Evolutionary conservation across 2,888 invertebrate genomes (phyloP).

Genomic region (Chloroclysta siterata): DNA sequence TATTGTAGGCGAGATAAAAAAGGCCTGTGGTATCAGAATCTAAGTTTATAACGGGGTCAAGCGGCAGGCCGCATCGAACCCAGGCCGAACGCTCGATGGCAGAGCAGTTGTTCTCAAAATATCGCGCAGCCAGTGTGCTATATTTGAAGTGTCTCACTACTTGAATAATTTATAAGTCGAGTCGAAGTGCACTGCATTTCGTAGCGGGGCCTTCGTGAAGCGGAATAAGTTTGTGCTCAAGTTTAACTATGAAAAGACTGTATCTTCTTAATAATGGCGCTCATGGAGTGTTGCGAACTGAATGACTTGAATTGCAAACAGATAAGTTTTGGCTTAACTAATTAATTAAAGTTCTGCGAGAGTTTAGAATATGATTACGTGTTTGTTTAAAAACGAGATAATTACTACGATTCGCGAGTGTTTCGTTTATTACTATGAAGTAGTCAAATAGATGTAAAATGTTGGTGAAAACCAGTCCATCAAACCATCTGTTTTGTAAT

Average conservation of each 20-base stretch:
- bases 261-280: constrained; percentile 35
- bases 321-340: constrained; percentile 22
- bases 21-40: constrained; percentile 37
- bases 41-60: constrained; percentile 59
- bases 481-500: constrained; percentile 5
- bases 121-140: constrained; percentile 72
- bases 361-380: constrained; percentile 2
- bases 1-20: constrained; percentile 32
- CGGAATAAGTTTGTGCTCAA: constrained; percentile 61
- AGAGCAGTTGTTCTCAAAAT: constrained; percentile 73
- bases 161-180: constrained; percentile 83
- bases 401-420: background rate
- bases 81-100: constrained; percentile 42
- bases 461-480: background rate
- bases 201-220: constrained; percentile 64
- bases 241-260: constrained; percentile 48
- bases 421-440: background rate
- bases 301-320: constrained; percentile 27
- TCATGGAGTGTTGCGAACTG: constrained; percentile 27
- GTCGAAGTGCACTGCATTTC: constrained; percentile 75
- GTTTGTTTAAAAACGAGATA: background rate
- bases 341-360: constrained; percentile 13
- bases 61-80: constrained; percentile 51
- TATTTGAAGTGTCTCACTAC: constrained; percentile 81
- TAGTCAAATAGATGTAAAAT: background rate